phyloP scores from a whole-genome alignment of 2,797 vertebrate species.

The Phyllotis vaccarum region DNA sequence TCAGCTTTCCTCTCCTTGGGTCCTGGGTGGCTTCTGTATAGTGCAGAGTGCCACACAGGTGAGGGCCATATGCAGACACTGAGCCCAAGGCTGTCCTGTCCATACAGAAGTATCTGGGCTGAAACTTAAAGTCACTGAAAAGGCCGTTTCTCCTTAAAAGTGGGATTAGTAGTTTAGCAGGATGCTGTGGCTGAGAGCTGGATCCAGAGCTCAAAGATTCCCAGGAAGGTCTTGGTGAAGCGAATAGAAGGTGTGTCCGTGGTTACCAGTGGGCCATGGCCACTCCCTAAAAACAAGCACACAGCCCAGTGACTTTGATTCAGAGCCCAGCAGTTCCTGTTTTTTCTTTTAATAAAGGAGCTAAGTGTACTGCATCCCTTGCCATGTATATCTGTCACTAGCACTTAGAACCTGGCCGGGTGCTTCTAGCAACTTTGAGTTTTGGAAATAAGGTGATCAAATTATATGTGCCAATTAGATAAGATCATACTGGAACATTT shows the following conservation, averaged over 20 bases:
- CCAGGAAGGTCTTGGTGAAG: not conserved
- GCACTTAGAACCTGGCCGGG: slow-evolving; percentile 11
- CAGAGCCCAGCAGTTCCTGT: not conserved
- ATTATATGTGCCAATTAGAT: slow-evolving; percentile 66
- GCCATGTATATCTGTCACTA: not conserved
- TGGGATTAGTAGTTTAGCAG: not conserved
- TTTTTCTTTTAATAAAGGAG: not conserved
- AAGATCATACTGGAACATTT: slow-evolving; percentile 72
- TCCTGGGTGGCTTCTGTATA: not conserved
- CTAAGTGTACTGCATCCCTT: not conserved
- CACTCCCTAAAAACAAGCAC: not conserved
- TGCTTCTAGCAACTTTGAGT: not conserved
- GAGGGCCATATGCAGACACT: not conserved
- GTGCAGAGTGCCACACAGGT: rapidly evolving
- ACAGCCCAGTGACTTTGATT: not conserved
- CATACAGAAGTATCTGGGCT: not conserved
- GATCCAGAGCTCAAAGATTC: not conserved
- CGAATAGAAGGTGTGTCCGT: not conserved
- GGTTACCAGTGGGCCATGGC: not conserved
- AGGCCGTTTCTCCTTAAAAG: not conserved
- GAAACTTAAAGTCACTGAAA: not conserved
- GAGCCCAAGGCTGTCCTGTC: not conserved
- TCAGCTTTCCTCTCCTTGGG: not conserved
- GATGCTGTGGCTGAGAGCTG: not conserved
- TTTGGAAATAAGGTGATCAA: slow-evolving; percentile 72